Percentiles rank a stretch among this genome's conserved stretches.
Evolutionary conservation across 2,888 invertebrate genomes (phyloP).

Genomic region (Aspidapion aeneum): DNA sequence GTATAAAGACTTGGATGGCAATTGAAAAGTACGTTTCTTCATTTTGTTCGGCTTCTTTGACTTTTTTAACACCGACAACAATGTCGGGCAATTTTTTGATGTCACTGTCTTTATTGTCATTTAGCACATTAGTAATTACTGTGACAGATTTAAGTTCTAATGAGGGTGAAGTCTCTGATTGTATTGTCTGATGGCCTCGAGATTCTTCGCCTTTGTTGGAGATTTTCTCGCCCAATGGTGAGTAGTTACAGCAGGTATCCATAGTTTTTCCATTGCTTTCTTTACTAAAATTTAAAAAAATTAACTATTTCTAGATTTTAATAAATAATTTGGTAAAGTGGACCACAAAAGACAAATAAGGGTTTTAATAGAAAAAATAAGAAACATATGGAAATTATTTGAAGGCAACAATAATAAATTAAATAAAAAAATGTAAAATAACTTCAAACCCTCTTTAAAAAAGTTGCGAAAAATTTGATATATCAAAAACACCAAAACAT

Average conservation of each 20-base stretch:
- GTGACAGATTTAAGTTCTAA: slow-evolving; percentile 43
- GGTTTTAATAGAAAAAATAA: too few relatives aligned
- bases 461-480: too few relatives aligned
- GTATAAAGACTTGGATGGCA: slow-evolving; percentile 65
- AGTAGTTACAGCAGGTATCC: slow-evolving; percentile 45
- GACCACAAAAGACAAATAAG: too few relatives aligned
- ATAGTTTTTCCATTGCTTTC: slow-evolving; percentile 48
- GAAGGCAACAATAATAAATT: too few relatives aligned
- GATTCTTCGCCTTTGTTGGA: slow-evolving; percentile 31
- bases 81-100: slow-evolving; percentile 54
- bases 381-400: too few relatives aligned
- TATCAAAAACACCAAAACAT: too few relatives aligned
- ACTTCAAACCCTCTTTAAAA: too few relatives aligned
- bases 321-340: too few relatives aligned
- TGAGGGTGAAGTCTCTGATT: slow-evolving; percentile 36
- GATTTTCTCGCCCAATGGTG: slow-evolving; percentile 39
- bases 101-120: slow-evolving; percentile 44
- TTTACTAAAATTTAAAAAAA: slow-evolving; percentile 36
- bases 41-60: slow-evolving; percentile 45
- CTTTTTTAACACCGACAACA: slow-evolving; percentile 52
- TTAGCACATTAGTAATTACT: slow-evolving; percentile 35
- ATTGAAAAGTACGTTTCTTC: slow-evolving; percentile 59
- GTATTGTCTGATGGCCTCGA: slow-evolving; percentile 38
- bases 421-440: too few relatives aligned
- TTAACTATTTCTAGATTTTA: slow-evolving; percentile 7